Evolutionary conservation across 2,113 vertebrate genomes (phyloP).

Genomic region (Neolamprologus modestus): DNA sequence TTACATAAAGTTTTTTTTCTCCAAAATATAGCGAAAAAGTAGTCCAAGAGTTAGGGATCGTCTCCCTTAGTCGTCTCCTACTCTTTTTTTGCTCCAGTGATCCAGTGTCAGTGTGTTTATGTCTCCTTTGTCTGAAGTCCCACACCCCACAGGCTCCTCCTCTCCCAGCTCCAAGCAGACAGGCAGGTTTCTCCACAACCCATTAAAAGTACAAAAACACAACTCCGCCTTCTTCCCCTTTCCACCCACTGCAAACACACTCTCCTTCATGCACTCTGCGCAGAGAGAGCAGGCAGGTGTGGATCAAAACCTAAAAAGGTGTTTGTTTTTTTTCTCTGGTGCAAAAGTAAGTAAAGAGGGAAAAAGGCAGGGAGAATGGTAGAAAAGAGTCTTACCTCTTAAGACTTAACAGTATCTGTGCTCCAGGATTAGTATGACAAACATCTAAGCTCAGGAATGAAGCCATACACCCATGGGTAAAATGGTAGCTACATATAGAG

Average conservation of each 20-base stretch:
- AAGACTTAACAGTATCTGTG: neutral
- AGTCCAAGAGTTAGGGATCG: neutral
- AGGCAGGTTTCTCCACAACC: slow-evolving; percentile 68
- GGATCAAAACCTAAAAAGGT: neutral
- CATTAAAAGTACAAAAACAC: slow-evolving; percentile 32
- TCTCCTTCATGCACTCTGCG: neutral
- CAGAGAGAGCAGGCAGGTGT: neutral
- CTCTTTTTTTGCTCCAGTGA: neutral
- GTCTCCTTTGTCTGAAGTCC: slow-evolving; percentile 65
- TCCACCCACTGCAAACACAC: neutral
- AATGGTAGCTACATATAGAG: neutral
- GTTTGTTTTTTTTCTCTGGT: neutral
- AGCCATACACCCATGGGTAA: neutral
- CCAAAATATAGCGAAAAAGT: neutral
- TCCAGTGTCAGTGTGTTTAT: slow-evolving; percentile 52
- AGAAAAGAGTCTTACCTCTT: neutral
- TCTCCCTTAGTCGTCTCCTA: slow-evolving; percentile 8
- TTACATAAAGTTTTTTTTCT: neutral
- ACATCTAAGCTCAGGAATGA: neutral
- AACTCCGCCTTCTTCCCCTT: slow-evolving; percentile 52
- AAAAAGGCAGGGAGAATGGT: neutral
- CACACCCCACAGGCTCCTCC: slow-evolving; percentile 65
- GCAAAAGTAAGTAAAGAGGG: neutral
- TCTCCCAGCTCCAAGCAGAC: slow-evolving; percentile 47
- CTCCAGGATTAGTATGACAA: slow-evolving; percentile 17